Evolutionary conservation across 2,113 vertebrate genomes (phyloP).

Genomic region (Tringa solitaria): DNA sequence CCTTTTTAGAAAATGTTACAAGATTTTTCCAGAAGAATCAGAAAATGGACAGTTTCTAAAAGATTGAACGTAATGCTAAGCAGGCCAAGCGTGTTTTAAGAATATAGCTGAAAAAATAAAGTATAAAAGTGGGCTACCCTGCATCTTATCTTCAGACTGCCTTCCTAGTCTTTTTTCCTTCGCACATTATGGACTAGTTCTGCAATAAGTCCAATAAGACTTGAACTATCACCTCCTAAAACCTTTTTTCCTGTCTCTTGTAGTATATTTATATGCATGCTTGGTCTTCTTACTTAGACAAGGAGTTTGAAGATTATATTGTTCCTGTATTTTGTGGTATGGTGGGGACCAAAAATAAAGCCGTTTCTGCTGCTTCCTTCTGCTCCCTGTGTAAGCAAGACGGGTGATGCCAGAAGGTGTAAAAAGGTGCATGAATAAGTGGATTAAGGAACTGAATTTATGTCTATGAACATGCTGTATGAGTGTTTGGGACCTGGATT

Average conservation of each 20-base stretch:
- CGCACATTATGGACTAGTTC: not conserved
- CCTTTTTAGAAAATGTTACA: not conserved
- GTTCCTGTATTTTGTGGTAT: not conserved
- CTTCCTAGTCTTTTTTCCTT: not conserved
- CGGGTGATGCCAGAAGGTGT: not conserved
- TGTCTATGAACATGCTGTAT: not conserved
- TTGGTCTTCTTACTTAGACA: not conserved
- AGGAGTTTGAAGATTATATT: not conserved
- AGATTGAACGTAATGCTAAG: not conserved
- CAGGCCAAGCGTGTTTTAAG: not conserved
- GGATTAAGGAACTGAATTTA: not conserved
- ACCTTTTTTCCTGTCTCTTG: not conserved
- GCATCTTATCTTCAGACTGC: not conserved
- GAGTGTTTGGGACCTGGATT: not conserved
- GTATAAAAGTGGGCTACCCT: not conserved
- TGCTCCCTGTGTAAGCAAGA: not conserved
- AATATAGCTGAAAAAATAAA: not conserved
- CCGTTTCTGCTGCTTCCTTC: not conserved
- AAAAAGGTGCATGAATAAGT: not conserved
- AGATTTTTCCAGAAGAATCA: not conserved
- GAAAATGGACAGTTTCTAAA: not conserved
- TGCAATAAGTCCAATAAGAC: not conserved
- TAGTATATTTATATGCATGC: rapidly evolving
- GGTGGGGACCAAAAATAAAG: not conserved
- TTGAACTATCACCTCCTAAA: not conserved